Conservation (phyloP, 2,888 invertebrate species). For the Lithophane ornitopus region DNA sequence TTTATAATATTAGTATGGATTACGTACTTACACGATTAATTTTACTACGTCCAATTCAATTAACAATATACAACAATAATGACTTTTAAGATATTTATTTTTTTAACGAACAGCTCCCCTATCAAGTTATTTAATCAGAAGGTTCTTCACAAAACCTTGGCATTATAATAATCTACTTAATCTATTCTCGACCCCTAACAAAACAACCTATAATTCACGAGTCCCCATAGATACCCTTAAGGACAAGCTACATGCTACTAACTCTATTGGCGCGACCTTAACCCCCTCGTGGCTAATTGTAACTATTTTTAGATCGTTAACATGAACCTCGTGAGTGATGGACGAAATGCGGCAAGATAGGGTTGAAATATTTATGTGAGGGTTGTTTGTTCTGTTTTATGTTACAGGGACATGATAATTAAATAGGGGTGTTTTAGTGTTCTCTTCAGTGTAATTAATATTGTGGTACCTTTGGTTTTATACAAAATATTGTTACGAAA, state of each 20-base stretch:
- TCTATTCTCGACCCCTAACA: slow-evolving; percentile 10
- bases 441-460: neutral
- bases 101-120: neutral
- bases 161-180: neutral
- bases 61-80: neutral
- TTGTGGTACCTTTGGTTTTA: neutral
- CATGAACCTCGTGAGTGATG: slow-evolving; percentile 18
- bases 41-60: neutral
- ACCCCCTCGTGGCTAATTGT: slow-evolving; percentile 48
- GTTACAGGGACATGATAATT: slow-evolving; percentile 11
- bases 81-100: neutral
- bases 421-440: slow-evolving; percentile 1
- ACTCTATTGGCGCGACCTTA: slow-evolving; percentile 50
- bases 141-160: slow-evolving; percentile 8
- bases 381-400: slow-evolving; percentile 22
- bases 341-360: slow-evolving; percentile 26
- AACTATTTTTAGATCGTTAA: slow-evolving; percentile 55
- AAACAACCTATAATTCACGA: slow-evolving; percentile 12
- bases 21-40: neutral
- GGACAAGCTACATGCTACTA: slow-evolving; percentile 38
- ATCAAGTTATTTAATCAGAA: neutral
- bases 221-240: slow-evolving; percentile 26
- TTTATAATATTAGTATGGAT: no score
- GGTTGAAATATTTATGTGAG: slow-evolving; percentile 44
- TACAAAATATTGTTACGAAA: neutral